Conservation (phyloP, 2,797 vertebrate species). For the Pelochelys cantorii region DNA sequence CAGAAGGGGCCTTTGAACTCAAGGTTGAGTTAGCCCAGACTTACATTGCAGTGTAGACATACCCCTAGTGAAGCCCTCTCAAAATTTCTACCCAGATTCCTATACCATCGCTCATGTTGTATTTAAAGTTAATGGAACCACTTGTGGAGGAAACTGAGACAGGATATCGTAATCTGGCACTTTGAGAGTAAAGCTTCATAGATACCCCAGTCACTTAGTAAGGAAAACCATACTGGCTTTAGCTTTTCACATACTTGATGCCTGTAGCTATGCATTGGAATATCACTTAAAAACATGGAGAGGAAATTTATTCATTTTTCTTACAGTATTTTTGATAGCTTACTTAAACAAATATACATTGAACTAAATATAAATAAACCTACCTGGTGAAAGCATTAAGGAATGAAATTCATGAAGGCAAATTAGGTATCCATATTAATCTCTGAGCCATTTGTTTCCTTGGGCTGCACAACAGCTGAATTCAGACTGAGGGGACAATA, state of each 20-base stretch:
- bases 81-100: not conserved
- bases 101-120: not conserved
- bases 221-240: not conserved
- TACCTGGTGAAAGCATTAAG: not conserved
- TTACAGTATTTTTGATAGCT: not conserved
- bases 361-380: not conserved
- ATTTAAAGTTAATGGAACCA: not conserved
- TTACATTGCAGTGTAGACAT: not conserved
- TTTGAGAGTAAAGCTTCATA: not conserved
- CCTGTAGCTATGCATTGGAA: not conserved
- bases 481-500: not conserved
- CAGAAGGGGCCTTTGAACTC: not conserved
- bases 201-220: fast-evolving
- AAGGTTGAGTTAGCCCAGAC: not conserved
- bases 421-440: not conserved
- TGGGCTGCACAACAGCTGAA: not conserved
- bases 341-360: not conserved
- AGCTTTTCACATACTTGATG: not conserved
- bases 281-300: not conserved
- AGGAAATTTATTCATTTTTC: not conserved
- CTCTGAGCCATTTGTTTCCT: not conserved
- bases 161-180: not conserved
- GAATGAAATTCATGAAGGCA: not conserved
- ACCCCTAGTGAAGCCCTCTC: not conserved
- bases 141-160: not conserved